Evolutionary conservation across 2,113 vertebrate genomes (phyloP), one percentile per base, ranked within the genome.

Genomic region (Probosciger aterrimus): DNA sequence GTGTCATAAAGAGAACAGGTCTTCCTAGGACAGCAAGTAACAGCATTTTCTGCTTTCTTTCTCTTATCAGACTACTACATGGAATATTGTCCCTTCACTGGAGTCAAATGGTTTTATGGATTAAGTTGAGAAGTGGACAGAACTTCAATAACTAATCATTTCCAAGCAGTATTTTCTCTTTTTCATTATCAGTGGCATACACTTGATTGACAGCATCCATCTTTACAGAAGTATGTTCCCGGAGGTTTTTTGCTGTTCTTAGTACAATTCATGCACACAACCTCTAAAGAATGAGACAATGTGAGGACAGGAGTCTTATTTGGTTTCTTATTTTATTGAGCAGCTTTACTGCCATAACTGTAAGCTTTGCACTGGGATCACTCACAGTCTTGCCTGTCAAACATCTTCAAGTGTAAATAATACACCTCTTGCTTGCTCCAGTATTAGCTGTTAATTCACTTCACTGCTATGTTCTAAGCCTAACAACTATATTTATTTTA

Each of bases 121-220:
- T 97, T 97, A 97, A 91, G 46, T 82, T 95, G 82, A 96, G 65
- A 90, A 95, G 82, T 88, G 63, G 94, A 97, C 95, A 96, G 93
- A 96, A 95, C 95, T 97, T 96, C 96, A 97, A 95, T 97, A 97
- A 96, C 35, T 83, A 97, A 97, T 95, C 74, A 94, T 96, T 96
- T 93, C 82, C 86, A 91, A 93, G 92, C 84, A 96, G 74, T 90
- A 86, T 88, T 96, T 96, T 94, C 95, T 95, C 90, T 93, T 93
- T 97, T 95, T 95, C 84, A 89, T 96, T 97, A 93, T 95, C 95
- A 80, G 94, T 73, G 24, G 23, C 44, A 70, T 86, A 76, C 59
- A 68, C 46, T 88, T 97, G 96, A 97, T 64, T 96, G 97, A 96
- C 95, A 95, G 73, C 63, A 93, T 88, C 69, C 73, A 57, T 94